These are phyloP conservation scores for Mormyrus iriodes DNA, from an alignment of 2,113 vertebrate genomes.

Conservation along the genomic window DNA sequence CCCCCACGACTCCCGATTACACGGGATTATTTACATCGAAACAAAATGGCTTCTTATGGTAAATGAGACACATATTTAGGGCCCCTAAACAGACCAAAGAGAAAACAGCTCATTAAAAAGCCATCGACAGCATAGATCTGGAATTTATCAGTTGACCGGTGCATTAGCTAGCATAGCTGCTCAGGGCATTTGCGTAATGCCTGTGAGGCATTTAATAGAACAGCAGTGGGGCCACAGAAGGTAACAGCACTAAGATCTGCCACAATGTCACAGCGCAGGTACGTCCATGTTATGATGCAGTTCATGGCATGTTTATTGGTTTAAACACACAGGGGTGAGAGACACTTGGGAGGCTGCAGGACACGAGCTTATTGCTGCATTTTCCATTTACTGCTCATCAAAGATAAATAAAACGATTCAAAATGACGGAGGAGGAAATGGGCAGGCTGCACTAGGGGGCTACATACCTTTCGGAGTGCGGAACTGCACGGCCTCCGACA, in stretches of 20 bases:
- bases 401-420: not conserved
- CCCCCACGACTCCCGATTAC: not conserved
- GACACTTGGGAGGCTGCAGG: not conserved
- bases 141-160: not conserved
- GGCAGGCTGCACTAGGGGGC: constrained; percentile 6
- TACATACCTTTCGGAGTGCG: constrained; percentile 86
- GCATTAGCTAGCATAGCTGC: not conserved
- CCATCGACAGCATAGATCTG: not conserved
- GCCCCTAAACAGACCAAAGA: not conserved
- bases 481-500: constrained; percentile 95
- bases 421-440: constrained; percentile 28
- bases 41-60: not conserved
- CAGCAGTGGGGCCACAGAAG: not conserved
- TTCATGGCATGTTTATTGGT: not conserved
- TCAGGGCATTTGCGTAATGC: not conserved
- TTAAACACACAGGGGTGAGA: not conserved
- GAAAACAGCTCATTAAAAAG: not conserved
- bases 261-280: not conserved
- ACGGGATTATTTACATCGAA: not conserved
- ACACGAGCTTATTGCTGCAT: not conserved
- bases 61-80: not conserved
- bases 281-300: not conserved
- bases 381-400: not conserved
- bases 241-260: not conserved
- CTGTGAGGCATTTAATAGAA: not conserved